Base-by-base conservation (phyloP, 1,140 invertebrate species). In the Chymomyza costata region DNA sequence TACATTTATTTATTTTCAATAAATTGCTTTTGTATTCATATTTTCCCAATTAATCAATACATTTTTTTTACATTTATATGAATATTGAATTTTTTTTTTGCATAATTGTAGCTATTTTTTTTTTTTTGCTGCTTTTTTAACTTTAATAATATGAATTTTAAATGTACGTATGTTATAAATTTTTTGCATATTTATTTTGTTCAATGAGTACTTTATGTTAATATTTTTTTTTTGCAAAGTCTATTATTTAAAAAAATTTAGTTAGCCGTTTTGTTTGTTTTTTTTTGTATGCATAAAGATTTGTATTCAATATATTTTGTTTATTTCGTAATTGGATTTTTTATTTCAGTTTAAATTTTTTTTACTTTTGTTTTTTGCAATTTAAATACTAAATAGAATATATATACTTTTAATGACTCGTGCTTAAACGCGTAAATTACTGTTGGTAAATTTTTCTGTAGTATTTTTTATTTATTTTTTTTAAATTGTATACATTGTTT, bases 371-470 rank as follows among this genome's bases (percentile, higher is more conserved):
- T 47, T 35, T 71, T 17, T 5, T 28, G 55, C 32, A 65, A 66
- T 51, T 46, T 53, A 64, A 59, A 58, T 48, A 41, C 71, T 76
- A 81, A 57, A 57, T 62, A 44, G 18, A 51, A 73, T 49, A 76
- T 76, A 57, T 65, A 67, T 66, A 76, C 61, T 74, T 80, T 66
- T 74, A 80, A 69, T 81, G 74, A 81, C 74, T 81, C 61, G 74
- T 82, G 69, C 65, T 81, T 66, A 55, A 48, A 48, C 54, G 64
- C 63, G 18, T 67, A 67, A 69, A 63, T 68, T 60, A 40, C 38
- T 8, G 21, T 8, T n/a, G n/a, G 11, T 37, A 37, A 37, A 6
- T 37, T 13, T 13, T 37, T 37, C 7, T 13, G 6, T 10, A 3
- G 6, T 10, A 18, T 6, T 18, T 17, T 13, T 6, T 3, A 16